Conservation (phyloP, 2,797 vertebrate species). For the Trichosurus vulpecula region DNA sequence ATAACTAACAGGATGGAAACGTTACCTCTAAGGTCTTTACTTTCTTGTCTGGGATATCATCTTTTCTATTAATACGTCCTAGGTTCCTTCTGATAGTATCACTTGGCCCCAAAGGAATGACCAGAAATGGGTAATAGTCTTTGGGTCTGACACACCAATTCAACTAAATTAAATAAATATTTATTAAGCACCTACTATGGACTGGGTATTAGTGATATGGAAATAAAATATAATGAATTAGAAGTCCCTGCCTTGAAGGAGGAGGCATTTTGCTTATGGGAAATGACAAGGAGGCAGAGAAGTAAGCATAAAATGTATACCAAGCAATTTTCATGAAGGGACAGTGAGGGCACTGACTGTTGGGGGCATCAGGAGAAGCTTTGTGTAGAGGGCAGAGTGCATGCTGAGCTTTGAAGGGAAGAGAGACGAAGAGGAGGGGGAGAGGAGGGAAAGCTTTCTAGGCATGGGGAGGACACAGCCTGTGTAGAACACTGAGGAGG, state of each 20-base stretch:
- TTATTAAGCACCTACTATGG: background rate
- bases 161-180: background rate
- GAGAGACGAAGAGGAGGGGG: background rate
- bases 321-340: background rate
- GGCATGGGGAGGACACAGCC: background rate
- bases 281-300: background rate
- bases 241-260: background rate
- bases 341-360: background rate
- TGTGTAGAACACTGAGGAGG: background rate
- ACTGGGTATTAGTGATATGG: background rate
- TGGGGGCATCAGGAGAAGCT: background rate
- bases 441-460: background rate
- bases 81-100: background rate
- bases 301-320: background rate
- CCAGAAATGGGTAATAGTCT: background rate
- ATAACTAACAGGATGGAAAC: background rate
- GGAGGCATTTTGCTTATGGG: background rate
- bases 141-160: background rate
- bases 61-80: background rate
- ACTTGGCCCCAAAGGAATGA: background rate
- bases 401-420: background rate
- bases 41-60: background rate
- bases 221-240: background rate
- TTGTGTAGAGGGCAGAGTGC: background rate
- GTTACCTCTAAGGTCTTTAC: background rate